Evolutionary conservation across 2,888 invertebrate genomes (phyloP).

Genomic region (Ephialtes manifestator): DNA sequence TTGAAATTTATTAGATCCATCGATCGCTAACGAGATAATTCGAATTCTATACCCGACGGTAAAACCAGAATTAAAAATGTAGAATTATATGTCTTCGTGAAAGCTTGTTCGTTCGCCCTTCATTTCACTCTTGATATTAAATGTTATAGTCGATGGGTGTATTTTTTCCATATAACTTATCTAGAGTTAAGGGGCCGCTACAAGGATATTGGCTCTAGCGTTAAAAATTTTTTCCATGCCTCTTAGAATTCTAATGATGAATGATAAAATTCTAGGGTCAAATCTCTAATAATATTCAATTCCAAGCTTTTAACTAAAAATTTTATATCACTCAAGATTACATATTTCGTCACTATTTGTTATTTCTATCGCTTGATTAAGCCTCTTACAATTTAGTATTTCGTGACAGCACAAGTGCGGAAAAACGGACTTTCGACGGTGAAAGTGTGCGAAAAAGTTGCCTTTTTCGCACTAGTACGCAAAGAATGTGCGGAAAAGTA

Average conservation of each 20-base stretch:
- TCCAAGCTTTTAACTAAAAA: too few relatives aligned
- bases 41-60: slow-evolving; percentile 68
- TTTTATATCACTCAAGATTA: too few relatives aligned
- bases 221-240: slow-evolving; percentile 5
- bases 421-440: not conserved
- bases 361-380: too few relatives aligned
- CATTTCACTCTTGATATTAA: slow-evolving; percentile 9
- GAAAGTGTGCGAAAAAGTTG: too few relatives aligned
- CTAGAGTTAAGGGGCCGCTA: not conserved
- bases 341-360: too few relatives aligned
- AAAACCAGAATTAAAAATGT: slow-evolving; percentile 71
- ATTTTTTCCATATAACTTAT: slow-evolving; percentile 23
- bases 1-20: slow-evolving; percentile 77
- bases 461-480: too few relatives aligned
- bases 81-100: slow-evolving; percentile 47
- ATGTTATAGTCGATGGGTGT: not conserved
- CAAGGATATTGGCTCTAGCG: not conserved
- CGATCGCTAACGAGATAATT: slow-evolving; percentile 74
- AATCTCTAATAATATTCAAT: slow-evolving; percentile 19
- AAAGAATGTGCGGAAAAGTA: too few relatives aligned
- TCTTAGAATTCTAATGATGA: not conserved
- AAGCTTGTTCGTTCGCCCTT: slow-evolving; percentile 9
- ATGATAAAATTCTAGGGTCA: not conserved
- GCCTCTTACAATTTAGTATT: too few relatives aligned
- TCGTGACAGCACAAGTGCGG: not conserved